Conservation (phyloP, 2,797 vertebrate species). For the Neomorphus geoffroyi region DNA sequence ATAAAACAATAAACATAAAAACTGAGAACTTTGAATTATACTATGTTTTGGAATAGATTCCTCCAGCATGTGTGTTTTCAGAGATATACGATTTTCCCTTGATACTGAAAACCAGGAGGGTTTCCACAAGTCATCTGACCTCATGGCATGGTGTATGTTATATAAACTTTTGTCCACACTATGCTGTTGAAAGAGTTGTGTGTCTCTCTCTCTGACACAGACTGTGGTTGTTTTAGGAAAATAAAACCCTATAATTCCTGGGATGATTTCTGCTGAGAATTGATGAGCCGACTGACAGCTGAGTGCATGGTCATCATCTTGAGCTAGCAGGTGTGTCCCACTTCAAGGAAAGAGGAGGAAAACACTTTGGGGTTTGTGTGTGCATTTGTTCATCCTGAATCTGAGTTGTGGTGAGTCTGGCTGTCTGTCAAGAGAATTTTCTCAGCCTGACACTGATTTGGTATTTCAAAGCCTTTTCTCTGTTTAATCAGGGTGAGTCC, state of each 20-base stretch:
- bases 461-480: neutral
- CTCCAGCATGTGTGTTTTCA: neutral
- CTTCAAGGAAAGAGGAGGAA: neutral
- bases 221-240: neutral
- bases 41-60: neutral
- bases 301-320: neutral
- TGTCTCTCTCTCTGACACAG: neutral
- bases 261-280: neutral
- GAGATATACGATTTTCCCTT: neutral
- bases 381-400: neutral
- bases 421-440: neutral
- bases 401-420: neutral
- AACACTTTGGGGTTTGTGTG: neutral
- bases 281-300: neutral
- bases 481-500: neutral
- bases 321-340: neutral
- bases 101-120: neutral
- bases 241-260: neutral
- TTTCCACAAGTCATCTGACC: neutral
- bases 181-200: neutral
- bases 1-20: conserved; percentile 3
- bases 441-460: neutral
- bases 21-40: neutral
- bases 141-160: accelerated
- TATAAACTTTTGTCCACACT: neutral